These are phyloP conservation scores for Pao palembangensis DNA, from an alignment of 2,113 vertebrate genomes.

Conservation along the genomic window DNA sequence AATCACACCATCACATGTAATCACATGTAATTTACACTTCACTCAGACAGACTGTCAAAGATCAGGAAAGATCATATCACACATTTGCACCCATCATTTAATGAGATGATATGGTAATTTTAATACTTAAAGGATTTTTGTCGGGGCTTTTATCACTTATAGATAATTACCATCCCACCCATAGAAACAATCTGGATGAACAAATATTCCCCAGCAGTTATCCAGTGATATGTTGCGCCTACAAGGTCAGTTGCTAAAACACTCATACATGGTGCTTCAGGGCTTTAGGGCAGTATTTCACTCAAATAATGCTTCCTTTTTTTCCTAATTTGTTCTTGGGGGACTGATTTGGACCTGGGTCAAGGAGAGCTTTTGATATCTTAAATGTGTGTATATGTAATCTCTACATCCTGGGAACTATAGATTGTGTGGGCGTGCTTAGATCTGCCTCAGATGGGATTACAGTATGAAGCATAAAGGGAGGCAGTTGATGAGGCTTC, in stretches of 20 bases:
- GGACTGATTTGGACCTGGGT: slow-evolving; percentile 40
- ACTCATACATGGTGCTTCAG: slow-evolving; percentile 35
- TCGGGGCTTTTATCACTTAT: slow-evolving; percentile 36
- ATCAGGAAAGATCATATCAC: slow-evolving; percentile 5
- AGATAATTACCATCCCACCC: slow-evolving; percentile 35
- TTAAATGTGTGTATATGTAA: slow-evolving; percentile 42
- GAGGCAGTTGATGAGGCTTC: slow-evolving; percentile 56
- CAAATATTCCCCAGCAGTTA: slow-evolving; percentile 44
- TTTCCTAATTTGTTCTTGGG: slow-evolving; percentile 52
- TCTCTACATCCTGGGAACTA: slow-evolving; percentile 34
- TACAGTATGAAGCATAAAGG: slow-evolving; percentile 31
- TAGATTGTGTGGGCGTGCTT: slow-evolving; percentile 29
- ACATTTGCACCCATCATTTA: slow-evolving; percentile 2
- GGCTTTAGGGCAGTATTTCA: slow-evolving; percentile 36
- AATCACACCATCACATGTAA: slow-evolving; percentile 5
- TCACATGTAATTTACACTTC: slow-evolving; percentile 37
- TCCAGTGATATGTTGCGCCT: slow-evolving; percentile 16
- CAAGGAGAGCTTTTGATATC: slow-evolving; percentile 44
- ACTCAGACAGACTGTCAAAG: slow-evolving; percentile 10
- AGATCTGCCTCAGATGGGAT: slow-evolving; percentile 40
- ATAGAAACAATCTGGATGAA: slow-evolving; percentile 20
- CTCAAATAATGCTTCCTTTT: slow-evolving; percentile 27
- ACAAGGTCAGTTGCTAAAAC: slow-evolving; percentile 38
- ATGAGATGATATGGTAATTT: too few relatives aligned
- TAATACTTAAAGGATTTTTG: background rate